Evolutionary conservation across 2,113 vertebrate species (phyloP), one percentile per base, ranked within the genome.

Genomic region (Dinomys branickii): DNA sequence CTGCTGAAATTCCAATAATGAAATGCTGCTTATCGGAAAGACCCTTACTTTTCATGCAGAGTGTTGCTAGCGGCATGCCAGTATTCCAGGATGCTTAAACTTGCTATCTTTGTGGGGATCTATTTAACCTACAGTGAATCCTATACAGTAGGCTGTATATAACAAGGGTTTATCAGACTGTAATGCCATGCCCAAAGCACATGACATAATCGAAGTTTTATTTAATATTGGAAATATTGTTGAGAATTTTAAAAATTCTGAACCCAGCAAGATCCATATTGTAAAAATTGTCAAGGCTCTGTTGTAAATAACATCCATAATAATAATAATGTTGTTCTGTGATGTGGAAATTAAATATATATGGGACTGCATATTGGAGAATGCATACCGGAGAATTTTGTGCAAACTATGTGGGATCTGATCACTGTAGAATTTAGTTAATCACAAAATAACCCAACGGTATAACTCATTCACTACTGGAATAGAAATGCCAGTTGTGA

Each of bases 21-120:
- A 75, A 38, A 47, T 95, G 93, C 67, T 94, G 47, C 22, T 85
- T 71, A 61, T 41, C 92, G 65, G 59, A 47, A 58, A 19, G 77
- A 50, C 13, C 26, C 4, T 8, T n/a, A 1, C 12, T 94, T 95
- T 91, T 35, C 47, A 73, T 90, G 9, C 16, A 80, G 33, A 96
- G 54, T 91, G 1, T 71, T 69, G 50, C 35, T 47, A 28, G 69
- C 90, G 80, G 0, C 22, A 33, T n/a, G 0, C 5, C 6, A 22
- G 16, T 73, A 52, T 73, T 16, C 7, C n/a, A 41, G 20, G 52
- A 20, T 77, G 30, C 24, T 95, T 14, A 67, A 59, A 84, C 67
- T 67, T 78, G 28, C 20, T 69, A 38, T 1, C 11, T 0, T 44
- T 88, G 52, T 33, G 8, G 5, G 67, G 69, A 22, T 28, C 22